These are phyloP conservation scores for Oryzias curvinotus DNA, from an alignment of 2,113 vertebrate genomes.

Conservation along the genomic window DNA sequence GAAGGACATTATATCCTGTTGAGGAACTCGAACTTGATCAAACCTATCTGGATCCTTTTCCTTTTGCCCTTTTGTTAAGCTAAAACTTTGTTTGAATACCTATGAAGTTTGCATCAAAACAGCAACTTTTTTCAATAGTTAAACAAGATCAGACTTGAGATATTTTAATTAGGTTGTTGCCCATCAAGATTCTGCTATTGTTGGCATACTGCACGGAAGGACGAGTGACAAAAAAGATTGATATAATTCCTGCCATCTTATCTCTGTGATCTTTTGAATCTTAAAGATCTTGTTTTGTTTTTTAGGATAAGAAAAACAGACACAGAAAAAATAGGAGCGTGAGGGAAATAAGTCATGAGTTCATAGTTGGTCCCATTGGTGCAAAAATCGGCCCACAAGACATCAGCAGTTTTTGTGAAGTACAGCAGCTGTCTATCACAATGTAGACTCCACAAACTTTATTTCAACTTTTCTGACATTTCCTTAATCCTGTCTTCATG, in stretches of 20 bases:
- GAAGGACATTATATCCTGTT: no score
- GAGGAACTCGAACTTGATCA: no score
- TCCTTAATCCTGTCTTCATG: conserved; percentile 3
- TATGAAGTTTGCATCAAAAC: no score
- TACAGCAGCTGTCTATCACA: not conserved
- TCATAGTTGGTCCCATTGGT: not conserved
- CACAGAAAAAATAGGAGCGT: not conserved
- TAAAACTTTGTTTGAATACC: no score
- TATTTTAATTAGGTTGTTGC: not conserved
- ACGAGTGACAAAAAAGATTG: conserved; percentile 7
- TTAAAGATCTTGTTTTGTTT: not conserved
- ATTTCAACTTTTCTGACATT: conserved; percentile 19
- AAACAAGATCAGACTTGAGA: conserved; percentile 7
- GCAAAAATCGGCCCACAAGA: conserved; percentile 13
- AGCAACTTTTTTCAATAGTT: not conserved
- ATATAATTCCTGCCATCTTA: conserved; percentile 10
- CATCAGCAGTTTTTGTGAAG: conserved; percentile 3
- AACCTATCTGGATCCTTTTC: no score
- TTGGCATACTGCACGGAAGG: conserved; percentile 6
- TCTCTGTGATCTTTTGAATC: conserved; percentile 12
- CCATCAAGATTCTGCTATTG: conserved; percentile 21
- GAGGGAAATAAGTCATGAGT: not conserved
- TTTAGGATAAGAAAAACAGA: not conserved
- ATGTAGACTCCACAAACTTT: conserved; percentile 5
- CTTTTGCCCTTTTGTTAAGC: no score